These are phyloP conservation scores for Taxidea taxus DNA, from an alignment of 2,113 vertebrate genomes.

Conservation along the genomic window DNA sequence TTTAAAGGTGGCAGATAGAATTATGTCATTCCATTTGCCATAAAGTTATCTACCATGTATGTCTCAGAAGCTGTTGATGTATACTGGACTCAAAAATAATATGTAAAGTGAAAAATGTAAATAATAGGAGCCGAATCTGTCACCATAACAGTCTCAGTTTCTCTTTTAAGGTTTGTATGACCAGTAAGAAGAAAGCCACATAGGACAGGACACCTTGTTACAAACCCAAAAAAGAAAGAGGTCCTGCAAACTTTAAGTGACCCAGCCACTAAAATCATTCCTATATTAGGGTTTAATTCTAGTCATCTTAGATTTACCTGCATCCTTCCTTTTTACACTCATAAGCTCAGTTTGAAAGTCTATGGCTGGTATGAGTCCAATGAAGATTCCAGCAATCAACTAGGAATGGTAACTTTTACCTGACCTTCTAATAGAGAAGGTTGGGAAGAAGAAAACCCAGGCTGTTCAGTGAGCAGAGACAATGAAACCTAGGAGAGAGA, in stretches of 20 bases:
- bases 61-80: not conserved
- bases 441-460: not conserved
- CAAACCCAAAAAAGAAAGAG: not conserved
- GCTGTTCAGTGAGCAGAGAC: not conserved
- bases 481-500: not conserved
- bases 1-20: not conserved
- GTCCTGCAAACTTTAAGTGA: not conserved
- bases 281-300: not conserved
- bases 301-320: not conserved
- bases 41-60: not conserved
- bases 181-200: not conserved
- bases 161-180: not conserved
- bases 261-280: conserved; percentile 5
- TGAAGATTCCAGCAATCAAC: not conserved
- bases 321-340: not conserved
- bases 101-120: not conserved
- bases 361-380: not conserved
- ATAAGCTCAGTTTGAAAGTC: not conserved
- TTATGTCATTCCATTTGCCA: not conserved
- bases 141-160: not conserved
- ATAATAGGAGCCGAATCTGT: not conserved
- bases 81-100: not conserved
- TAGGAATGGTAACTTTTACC: conserved; percentile 3
- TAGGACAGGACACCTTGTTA: not conserved
- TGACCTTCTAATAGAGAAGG: not conserved